Base-by-base conservation (phyloP, 2,888 invertebrate genomes). In the Sceliomorpha sp. region DNA sequence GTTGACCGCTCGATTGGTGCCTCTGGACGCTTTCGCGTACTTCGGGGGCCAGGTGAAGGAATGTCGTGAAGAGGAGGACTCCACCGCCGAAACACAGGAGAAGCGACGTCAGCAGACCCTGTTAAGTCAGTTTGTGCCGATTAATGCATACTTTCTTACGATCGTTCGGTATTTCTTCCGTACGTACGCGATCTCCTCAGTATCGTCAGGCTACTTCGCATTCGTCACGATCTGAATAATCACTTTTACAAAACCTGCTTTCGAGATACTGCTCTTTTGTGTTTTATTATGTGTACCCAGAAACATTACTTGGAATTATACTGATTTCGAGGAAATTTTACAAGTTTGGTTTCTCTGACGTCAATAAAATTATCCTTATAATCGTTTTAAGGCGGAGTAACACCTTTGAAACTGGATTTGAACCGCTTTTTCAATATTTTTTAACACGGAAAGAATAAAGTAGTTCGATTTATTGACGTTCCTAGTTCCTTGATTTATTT, bases 1-100 rank as follows among this genome's bases (percentile, higher is more conserved):
- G 82, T 32, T 87, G 85, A 0, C 89, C 88, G 14, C 87, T 83
- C 0, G 82, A 74, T 64, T 90, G 89, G 36, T 91, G 88, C 4
- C 79, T 75, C 24, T 89, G 89, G 68, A 92, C 91, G 67, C 90
- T 89, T 70, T 90, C 90, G n/a, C 92, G 87, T 9, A 92, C 92
- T 87, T 93, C 92, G 10, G 93, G 93, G 40, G 92, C 91, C 27
- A 93, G 86, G 76, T 93, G 93, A 2, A 92, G 84, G 79, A 93
- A 92, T 6, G 92, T 91, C 10, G 93, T 93, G 81, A 91, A 92
- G 8, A 93, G 87, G 14, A 93, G 87, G 4, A 93, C 92, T 9
- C 93, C 93, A 14, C 92, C 92, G 9, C 92, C 92, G 81, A 92
- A 92, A 79, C 92, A 92, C 40, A 92, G 87, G 48, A 92, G 83